Conservation (phyloP, 2,797 vertebrate genomes). For the Melanotaenia trifasciata region DNA sequence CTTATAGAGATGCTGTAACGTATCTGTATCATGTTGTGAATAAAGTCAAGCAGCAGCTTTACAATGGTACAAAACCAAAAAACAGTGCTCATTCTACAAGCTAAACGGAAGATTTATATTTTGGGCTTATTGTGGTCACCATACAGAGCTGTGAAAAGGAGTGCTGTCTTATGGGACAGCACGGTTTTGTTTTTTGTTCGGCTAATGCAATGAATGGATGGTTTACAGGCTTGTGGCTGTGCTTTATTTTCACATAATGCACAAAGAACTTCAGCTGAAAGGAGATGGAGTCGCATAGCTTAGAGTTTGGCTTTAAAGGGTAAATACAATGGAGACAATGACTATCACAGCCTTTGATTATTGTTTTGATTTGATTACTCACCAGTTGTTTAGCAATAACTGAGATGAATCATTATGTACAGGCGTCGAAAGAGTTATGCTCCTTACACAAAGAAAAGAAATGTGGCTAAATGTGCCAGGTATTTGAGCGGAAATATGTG, state of each 20-base stretch:
- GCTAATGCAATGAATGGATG: slow-evolving; percentile 20
- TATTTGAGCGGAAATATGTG: not conserved
- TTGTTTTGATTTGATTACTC: not conserved
- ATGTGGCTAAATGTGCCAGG: not conserved
- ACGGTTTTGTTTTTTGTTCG: slow-evolving; percentile 38
- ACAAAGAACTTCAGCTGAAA: slow-evolving; percentile 26
- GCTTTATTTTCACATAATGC: slow-evolving; percentile 27
- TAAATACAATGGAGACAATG: slow-evolving; percentile 1
- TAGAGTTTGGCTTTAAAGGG: slow-evolving; percentile 14
- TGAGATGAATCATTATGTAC: not conserved
- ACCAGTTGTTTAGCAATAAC: not conserved
- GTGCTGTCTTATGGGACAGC: slow-evolving; percentile 9
- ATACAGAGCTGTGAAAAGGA: slow-evolving; percentile 23
- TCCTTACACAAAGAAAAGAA: not conserved
- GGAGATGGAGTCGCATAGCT: slow-evolving; percentile 5
- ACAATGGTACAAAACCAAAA: not conserved
- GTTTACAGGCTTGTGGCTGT: slow-evolving; percentile 10
- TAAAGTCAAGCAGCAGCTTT: slow-evolving; percentile 1
- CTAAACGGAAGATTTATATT: not conserved
- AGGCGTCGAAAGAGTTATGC: not conserved
- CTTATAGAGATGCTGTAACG: slow-evolving; percentile 15
- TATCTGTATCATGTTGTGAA: not conserved
- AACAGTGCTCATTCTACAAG: slow-evolving; percentile 1
- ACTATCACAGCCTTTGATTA: not conserved
- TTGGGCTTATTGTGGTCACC: not conserved